Evolutionary conservation across 2,113 vertebrate genomes (phyloP), one percentile per base, ranked within the genome.

Genomic region (Urocitellus parryii): DNA sequence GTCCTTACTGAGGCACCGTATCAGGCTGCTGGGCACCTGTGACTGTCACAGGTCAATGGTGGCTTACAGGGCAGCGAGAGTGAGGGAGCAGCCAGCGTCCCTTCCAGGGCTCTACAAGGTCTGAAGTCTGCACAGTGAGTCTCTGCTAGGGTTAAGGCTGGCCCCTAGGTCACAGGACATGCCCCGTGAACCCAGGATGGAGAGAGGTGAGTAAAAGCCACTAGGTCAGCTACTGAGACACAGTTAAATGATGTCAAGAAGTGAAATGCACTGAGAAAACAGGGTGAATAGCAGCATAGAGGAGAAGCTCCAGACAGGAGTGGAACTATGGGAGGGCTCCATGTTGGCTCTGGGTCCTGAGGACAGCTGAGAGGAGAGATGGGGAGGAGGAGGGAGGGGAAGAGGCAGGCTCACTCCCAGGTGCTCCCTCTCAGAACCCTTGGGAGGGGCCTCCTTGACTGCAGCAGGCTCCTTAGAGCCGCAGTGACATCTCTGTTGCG

Each of bases 31-130:
- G 7, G 16, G 14, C 53, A 32, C 13, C 25, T 42, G 32, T 13
- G 16, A 29, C 25, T 27, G 9, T 12, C 25, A 39, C n/a, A 32
- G 3, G 53, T 53, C 42, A 32, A 13, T 16, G 24, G 34, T 18
- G 53, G 39, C 10, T 29, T n/a, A 10, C 58, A 25, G 25, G 1
- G 3, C 8, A 8, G 20, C 32, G 16, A 70, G 25, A 34, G 63
- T 8, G 22, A 13, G 24, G 18, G 13, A 65, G n/a, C 3, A 37
- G 7, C 11, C 27, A 56, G 0, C 8, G 4, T n/a, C 14, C 7
- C 20, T 14, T 48, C 32, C 2, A 37, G 25, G 6, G 9, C 10
- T 80, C 65, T 72, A 5, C 8, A 2, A 32, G 32, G 4, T 16
- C 14, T 29, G 7, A 14, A 29, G 5, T 25, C 32, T 48, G 37